Evolutionary conservation across 2,113 vertebrate genomes (phyloP), one percentile per base, ranked within the genome.

Genomic region (Malurus cyaneus): DNA sequence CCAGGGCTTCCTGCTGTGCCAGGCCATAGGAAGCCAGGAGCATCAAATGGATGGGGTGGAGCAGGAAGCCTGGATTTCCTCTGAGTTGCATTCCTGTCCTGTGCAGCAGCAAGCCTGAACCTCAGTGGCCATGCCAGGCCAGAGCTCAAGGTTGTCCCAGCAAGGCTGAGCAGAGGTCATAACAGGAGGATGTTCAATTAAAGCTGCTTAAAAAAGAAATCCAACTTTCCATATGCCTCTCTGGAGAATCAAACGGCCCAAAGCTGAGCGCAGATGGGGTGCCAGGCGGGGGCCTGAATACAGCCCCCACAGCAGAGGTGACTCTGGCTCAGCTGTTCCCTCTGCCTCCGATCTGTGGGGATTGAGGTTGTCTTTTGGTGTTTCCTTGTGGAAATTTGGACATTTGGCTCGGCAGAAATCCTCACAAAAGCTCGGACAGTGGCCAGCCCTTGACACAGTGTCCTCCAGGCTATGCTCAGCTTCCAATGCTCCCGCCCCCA

Each of bases 191-290:
- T 87, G 90, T 95, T 96, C 90, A 92, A 82, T 96, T 93, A 97
- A 97, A 96, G 92, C 94, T 92, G 92, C 94, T 97, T 97, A 96
- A 82, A 89, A 93, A 89, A 85, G 93, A 96, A 93, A 96, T 96
- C 95, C 90, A 93, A 86, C 83, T 84, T 95, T 47, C 94, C 96
- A 93, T 95, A 88, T 90, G 95, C 86, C 86, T 76, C 77, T 12
- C 20, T 16, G 46, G 61, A 65, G 77, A 39, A 25, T 54, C 39
- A 66, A 71, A 52, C 36, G 69, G n/a, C 60, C 82, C 83, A 79
- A 82, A 91, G 83, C 89, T 16, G 61, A 52, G 53, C 0, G 0
- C 66, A 65, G n/a, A n/a, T 6, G 8, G 52, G 78, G 52, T 72
- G 80, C 65, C 81, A 47, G 85, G 34, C 5, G 2, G 34, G 39